Evolutionary conservation across 2,797 vertebrate genomes (phyloP).

Genomic region (Orientallactaga sibirica): DNA sequence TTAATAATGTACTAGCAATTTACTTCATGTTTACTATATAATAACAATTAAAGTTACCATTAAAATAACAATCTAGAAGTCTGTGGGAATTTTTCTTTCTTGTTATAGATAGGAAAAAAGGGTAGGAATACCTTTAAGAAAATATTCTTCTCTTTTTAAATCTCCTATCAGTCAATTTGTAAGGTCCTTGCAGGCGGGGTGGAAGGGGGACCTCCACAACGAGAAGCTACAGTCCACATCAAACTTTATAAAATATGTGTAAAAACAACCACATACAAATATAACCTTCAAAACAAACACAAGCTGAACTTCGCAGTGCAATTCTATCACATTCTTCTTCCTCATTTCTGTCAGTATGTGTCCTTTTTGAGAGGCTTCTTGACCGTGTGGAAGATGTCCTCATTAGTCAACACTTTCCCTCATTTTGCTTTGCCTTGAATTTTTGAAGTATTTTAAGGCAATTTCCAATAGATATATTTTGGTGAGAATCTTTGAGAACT

Average conservation of each 20-base stretch:
- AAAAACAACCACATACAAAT: constrained; percentile 23
- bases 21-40: constrained; percentile 49
- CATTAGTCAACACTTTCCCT: constrained; percentile 32
- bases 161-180: not conserved
- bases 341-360: constrained; percentile 1
- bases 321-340: not conserved
- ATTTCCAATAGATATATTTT: constrained; percentile 64
- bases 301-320: not conserved
- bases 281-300: not conserved
- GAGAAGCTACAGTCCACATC: not conserved
- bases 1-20: constrained; percentile 52
- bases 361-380: not conserved
- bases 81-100: constrained; percentile 44
- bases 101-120: constrained; percentile 23
- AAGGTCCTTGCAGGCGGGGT: not conserved
- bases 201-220: not conserved
- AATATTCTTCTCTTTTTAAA: not conserved
- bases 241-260: constrained; percentile 44
- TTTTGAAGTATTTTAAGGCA: constrained; percentile 67
- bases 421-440: constrained; percentile 59
- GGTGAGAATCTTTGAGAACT: constrained; percentile 69
- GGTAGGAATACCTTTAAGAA: constrained; percentile 22
- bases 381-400: not conserved
- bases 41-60: constrained; percentile 42
- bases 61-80: constrained; percentile 61